Evolutionary conservation across 2,888 invertebrate species (phyloP), one percentile per base, ranked within the genome.

Genomic region (Hipparchia semele): DNA sequence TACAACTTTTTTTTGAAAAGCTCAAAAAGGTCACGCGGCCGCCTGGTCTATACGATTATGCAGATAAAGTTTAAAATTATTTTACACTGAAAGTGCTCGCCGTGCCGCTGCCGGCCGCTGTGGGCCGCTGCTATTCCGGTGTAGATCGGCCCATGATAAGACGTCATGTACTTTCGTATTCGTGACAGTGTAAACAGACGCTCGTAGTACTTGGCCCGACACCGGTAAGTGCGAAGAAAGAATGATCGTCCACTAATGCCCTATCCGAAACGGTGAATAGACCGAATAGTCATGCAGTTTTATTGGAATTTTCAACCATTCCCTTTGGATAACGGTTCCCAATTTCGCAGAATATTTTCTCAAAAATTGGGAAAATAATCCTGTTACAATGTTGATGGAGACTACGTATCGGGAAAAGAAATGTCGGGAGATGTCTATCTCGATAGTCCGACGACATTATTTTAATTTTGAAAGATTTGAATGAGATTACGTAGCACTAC

Each of bases 161-260:
- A 10, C 12, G 13, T 7, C 13, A 2, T 23, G 13, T 9, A 23
- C 39, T 39, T 39, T 39, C 49, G 10, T 53, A 23, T 12, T 10
- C 6, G 6, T 23, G 33, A 59, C 33, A 71, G 59, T 65, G 65
- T 39, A 46, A 71, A 59, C 70, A 46, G 51, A 59, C 12, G 46
- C 3, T 23, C 39, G 9, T 39, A 10, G 65, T 51, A 23, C 76
- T 75, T 70, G 71, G 67, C 76, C 72, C 74, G 79, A 80, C 51
- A 81, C 78, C 78, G 78, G 82, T 83, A 82, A 86, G 81, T 82
- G 84, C 81, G 77, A 80, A 79, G 78, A 85, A 86, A 84, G 84
- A 87, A 85, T 82, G 83, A 86, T 88, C 81, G 83, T 76, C 75
- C 78, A 77, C 85, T 87, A 88, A 88, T 86, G 82, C 78, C 77